Evolutionary conservation across 1,140 invertebrate species (phyloP).

Genomic region (Aphaenogaster rudis): DNA sequence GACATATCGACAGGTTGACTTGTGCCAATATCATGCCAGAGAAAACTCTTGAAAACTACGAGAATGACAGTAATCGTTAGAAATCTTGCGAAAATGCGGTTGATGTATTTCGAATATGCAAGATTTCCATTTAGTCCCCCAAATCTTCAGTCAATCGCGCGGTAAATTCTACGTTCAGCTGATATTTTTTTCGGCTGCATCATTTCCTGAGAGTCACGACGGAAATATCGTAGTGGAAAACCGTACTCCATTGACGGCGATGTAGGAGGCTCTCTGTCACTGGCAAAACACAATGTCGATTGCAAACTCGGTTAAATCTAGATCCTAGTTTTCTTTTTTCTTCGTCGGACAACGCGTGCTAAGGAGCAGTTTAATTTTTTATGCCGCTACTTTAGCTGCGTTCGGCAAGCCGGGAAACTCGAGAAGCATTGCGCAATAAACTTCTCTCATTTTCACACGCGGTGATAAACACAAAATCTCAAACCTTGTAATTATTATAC

Average conservation of each 20-base stretch:
- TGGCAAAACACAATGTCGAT: slow-evolving; percentile 20
- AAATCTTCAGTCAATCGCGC: slow-evolving; percentile 10
- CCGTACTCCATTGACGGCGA: neutral
- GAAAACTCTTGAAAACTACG: slow-evolving; percentile 51
- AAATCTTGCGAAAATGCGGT: slow-evolving; percentile 32
- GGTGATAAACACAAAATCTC: slow-evolving; percentile 46
- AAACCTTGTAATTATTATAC: slow-evolving; percentile 53
- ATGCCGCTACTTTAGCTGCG: neutral
- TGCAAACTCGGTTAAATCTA: slow-evolving; percentile 35
- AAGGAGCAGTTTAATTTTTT: slow-evolving; percentile 47
- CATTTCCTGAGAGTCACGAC: slow-evolving; percentile 2
- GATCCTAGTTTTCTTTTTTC: slow-evolving; percentile 18
- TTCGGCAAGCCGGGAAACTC: slow-evolving; percentile 26
- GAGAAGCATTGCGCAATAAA: slow-evolving; percentile 12
- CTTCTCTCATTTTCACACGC: slow-evolving; percentile 37
- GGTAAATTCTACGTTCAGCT: neutral
- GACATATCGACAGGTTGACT: slow-evolving; percentile 64
- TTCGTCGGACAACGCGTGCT: neutral
- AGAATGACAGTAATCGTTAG: slow-evolving; percentile 52
- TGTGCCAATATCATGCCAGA: slow-evolving; percentile 55
- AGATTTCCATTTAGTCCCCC: slow-evolving; percentile 24
- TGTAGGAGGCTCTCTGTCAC: slow-evolving; percentile 27
- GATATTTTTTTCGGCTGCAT: neutral
- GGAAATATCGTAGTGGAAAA: slow-evolving; percentile 13
- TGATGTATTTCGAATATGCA: slow-evolving; percentile 42